Conservation (phyloP, 1,140 invertebrate genomes). For the Drosophila yakuba region DNA sequence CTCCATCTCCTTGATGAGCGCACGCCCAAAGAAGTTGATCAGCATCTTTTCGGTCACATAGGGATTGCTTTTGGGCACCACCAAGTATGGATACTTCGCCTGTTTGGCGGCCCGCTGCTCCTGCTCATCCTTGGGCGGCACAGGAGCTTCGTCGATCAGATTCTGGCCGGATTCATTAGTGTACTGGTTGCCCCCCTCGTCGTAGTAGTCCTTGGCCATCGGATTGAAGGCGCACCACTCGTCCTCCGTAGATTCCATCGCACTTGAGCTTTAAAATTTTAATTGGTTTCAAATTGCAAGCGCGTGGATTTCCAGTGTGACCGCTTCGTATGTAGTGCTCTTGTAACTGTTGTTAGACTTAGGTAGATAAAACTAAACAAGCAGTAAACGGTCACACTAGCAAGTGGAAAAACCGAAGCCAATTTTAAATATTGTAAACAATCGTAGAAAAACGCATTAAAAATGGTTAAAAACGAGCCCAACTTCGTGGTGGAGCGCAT, state of each 20-base stretch:
- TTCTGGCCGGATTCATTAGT: neutral
- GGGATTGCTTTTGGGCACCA: constrained; percentile 25
- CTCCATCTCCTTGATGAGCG: constrained; percentile 32
- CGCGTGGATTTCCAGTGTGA: neutral
- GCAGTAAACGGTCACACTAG: constrained; percentile 4
- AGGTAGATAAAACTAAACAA: neutral
- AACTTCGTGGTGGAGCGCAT: constrained; percentile 85
- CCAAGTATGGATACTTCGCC: constrained; percentile 45
- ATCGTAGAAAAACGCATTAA: neutral
- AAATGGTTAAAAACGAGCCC: constrained; percentile 72
- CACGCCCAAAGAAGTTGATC: constrained; percentile 41
- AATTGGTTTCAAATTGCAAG: constrained; percentile 17
- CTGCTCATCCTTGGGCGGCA: neutral
- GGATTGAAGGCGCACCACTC: constrained; percentile 55
- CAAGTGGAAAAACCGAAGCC: constrained; percentile 3
- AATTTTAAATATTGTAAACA: constrained; percentile 15
- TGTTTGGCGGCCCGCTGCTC: neutral
- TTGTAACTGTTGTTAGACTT: neutral
- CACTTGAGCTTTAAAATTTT: neutral
- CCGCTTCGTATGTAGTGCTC: neutral
- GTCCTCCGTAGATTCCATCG: neutral
- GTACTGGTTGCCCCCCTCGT: constrained; percentile 32
- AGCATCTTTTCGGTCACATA: constrained; percentile 17
- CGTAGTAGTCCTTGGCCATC: constrained; percentile 40
- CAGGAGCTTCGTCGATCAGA: neutral